These are phyloP conservation scores for Loris lydekkerianus DNA, from an alignment of 2,797 vertebrate species.

Conservation along the genomic window DNA sequence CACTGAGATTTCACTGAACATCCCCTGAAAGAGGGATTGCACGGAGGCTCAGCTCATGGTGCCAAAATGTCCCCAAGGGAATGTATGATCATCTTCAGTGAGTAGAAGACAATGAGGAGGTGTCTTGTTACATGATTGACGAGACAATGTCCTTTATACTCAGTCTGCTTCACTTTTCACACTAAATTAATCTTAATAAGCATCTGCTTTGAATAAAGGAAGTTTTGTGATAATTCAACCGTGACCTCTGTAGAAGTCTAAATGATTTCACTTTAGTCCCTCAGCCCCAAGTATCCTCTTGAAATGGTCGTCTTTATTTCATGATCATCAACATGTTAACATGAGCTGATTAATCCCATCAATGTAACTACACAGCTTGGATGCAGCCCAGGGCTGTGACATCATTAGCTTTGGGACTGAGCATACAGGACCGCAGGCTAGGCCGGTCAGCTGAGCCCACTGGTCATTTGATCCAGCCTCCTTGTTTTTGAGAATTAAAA, in stretches of 20 bases:
- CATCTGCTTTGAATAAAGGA: conserved; percentile 90
- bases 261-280: conserved; percentile 86
- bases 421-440: conserved; percentile 64
- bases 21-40: conserved; percentile 73
- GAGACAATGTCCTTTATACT: conserved; percentile 89
- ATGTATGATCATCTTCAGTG: conserved; percentile 82
- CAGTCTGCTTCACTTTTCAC: conserved; percentile 90
- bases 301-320: conserved; percentile 87
- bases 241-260: conserved; percentile 88
- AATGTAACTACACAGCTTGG: conserved; percentile 82
- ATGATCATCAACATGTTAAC: conserved; percentile 89
- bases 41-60: conserved; percentile 64
- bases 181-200: conserved; percentile 91
- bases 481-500: conserved; percentile 77
- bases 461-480: conserved; percentile 71
- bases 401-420: conserved; percentile 80
- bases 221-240: conserved; percentile 91
- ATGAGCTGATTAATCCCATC: conserved; percentile 91
- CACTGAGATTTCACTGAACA: conserved; percentile 81
- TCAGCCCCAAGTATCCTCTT: conserved; percentile 82
- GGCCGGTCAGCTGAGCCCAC: conserved; percentile 71
- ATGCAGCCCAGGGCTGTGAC: conserved; percentile 82
- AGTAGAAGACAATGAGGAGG: conserved; percentile 86
- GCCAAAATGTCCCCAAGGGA: conserved; percentile 85
- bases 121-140: conserved; percentile 88